phyloP scores from a whole-genome alignment of 2,888 invertebrate species.

The Macrosoma leucophasiata region DNA sequence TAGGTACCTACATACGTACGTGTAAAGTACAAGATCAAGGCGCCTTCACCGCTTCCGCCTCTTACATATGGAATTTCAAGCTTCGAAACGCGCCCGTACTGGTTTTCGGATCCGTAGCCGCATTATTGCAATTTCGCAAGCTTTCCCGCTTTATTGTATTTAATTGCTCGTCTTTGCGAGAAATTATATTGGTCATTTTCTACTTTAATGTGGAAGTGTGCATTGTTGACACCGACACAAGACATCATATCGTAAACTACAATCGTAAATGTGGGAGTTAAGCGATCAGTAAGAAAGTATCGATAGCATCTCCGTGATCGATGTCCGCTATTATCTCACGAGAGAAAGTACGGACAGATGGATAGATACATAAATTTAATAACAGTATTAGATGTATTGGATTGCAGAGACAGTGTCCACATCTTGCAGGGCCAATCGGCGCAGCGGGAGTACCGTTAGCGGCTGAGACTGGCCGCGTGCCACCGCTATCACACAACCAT shows the following conservation, averaged over 20 bases:
- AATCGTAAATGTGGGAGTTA: conserved; percentile 37
- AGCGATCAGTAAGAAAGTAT: conserved; percentile 45
- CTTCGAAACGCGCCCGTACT: conserved; percentile 36
- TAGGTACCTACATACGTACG: conserved; percentile 20
- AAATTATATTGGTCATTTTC: conserved; percentile 15
- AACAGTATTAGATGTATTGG: conserved; percentile 69
- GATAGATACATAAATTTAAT: conserved; percentile 59
- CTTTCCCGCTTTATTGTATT: conserved; percentile 30
- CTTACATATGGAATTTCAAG: conserved; percentile 49
- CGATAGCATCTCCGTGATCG: conserved; percentile 52
- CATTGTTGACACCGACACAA: too few relatives aligned
- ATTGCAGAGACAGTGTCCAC: conserved; percentile 59
- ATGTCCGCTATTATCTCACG: conserved; percentile 53
- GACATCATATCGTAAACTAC: too few relatives aligned
- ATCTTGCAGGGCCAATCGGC: conserved; percentile 57
- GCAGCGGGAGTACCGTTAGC: conserved; percentile 55
- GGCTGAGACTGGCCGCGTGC: conserved; percentile 34
- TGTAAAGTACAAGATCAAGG: conserved; percentile 58
- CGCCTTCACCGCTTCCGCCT: conserved; percentile 58
- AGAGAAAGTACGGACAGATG: conserved; percentile 62
- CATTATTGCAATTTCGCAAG: conserved; percentile 34
- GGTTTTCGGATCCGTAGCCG: conserved; percentile 36
- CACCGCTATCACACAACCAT: conserved; percentile 45
- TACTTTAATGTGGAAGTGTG: too few relatives aligned
- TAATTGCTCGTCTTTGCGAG: conserved; percentile 23